Conservation (phyloP, 2,113 vertebrate genomes). For the Rhipidura dahli region DNA sequence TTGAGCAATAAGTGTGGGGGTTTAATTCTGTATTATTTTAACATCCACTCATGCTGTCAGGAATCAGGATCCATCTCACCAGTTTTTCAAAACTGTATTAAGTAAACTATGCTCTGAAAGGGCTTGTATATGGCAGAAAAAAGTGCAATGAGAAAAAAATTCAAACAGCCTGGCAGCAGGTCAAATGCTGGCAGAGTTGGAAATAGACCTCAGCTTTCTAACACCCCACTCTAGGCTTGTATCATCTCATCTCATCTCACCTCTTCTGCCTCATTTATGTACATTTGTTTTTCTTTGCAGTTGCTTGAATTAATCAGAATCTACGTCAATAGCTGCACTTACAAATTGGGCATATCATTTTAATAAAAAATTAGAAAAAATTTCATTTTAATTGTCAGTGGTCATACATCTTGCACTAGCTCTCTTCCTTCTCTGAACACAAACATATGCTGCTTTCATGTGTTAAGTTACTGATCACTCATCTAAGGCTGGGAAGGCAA, state of each 20-base stretch:
- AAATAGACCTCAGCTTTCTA: neutral
- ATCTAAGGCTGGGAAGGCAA: neutral
- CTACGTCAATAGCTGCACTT: neutral
- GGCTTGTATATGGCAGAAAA: neutral
- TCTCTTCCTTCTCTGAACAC: neutral
- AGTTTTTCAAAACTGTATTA: neutral
- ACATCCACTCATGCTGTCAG: neutral
- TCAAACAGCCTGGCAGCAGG: neutral
- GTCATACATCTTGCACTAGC: neutral
- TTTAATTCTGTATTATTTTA: neutral
- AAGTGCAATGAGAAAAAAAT: neutral
- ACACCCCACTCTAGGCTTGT: neutral
- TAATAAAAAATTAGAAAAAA: neutral
- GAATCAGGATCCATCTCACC: neutral
- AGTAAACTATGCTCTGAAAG: neutral
- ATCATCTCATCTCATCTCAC: neutral
- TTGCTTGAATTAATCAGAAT: neutral
- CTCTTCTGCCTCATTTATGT: neutral
- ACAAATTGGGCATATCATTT: neutral
- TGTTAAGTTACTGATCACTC: neutral
- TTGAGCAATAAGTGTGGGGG: neutral
- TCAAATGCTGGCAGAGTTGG: neutral
- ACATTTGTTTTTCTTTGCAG: neutral
- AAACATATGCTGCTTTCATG: neutral
- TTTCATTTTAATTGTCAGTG: neutral